Percentiles rank a stretch among this genome's conserved stretches.
Evolutionary conservation across 1,140 invertebrate genomes (phyloP).

Genomic region (Brachionus plicatilis): DNA sequence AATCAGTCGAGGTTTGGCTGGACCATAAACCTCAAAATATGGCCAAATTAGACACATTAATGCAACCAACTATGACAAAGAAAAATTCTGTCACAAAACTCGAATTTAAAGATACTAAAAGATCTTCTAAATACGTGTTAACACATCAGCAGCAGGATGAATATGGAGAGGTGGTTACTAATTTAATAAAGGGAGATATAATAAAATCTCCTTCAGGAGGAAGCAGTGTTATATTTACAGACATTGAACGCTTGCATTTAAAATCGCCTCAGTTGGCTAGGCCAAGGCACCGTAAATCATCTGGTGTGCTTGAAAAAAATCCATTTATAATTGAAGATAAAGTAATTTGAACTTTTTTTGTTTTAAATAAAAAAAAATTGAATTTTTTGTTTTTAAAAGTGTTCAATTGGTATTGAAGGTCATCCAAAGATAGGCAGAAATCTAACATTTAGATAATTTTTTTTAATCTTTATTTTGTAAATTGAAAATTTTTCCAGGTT

Average conservation of each 20-base stretch:
- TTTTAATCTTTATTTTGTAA: not conserved
- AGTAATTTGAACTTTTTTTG: not conserved
- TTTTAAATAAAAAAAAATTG: not conserved
- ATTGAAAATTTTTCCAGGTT: not conserved
- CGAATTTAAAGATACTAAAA: constrained; percentile 14
- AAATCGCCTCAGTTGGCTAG: constrained; percentile 6
- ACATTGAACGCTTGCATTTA: constrained; percentile 24
- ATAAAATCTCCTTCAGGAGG: constrained; percentile 17
- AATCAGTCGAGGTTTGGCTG: constrained; percentile 31
- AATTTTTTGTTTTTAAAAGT: not conserved
- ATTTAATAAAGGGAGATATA: constrained; percentile 67
- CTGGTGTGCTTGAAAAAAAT: not conserved
- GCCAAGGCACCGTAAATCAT: not conserved
- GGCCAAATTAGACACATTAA: constrained; percentile 10
- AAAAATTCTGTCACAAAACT: constrained; percentile 34
- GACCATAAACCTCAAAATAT: constrained; percentile 31
- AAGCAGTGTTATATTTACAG: constrained; percentile 39
- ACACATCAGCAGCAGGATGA: constrained; percentile 83
- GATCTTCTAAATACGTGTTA: constrained; percentile 77
- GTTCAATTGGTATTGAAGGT: not conserved
- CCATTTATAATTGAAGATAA: constrained; percentile 18
- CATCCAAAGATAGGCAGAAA: not conserved
- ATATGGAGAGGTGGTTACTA: constrained; percentile 83
- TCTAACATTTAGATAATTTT: constrained; percentile 24
- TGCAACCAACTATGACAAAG: not conserved